These are phyloP conservation scores for Shinisaurus crocodilurus DNA, from an alignment of 2,113 vertebrate genomes.

Conservation along the genomic window DNA sequence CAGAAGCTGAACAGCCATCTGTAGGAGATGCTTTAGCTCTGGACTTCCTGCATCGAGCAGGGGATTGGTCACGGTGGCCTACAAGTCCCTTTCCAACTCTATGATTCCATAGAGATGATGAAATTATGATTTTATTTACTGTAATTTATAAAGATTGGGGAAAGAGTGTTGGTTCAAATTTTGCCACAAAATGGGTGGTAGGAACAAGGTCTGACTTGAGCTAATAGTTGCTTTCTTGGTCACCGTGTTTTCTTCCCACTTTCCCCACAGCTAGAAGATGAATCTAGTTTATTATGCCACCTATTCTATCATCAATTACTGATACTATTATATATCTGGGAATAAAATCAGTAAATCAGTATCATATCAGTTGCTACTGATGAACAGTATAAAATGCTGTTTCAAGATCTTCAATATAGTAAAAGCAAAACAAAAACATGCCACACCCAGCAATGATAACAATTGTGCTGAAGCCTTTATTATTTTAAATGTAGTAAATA, in stretches of 20 bases:
- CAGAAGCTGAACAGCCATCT: too few species aligned
- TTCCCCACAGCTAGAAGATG: conserved; percentile 23
- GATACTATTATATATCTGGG: conserved; percentile 42
- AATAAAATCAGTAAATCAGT: not conserved
- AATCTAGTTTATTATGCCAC: conserved; percentile 1
- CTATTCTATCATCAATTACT: not conserved
- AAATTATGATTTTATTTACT: too few species aligned
- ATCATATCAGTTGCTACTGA: conserved; percentile 15
- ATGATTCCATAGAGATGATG: too few species aligned
- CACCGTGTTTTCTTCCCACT: conserved; percentile 36
- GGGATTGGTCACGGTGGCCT: too few species aligned
- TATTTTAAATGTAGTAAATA: not conserved
- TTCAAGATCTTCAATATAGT: not conserved
- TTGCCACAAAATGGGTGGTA: conserved; percentile 13
- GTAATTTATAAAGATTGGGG: conserved; percentile 5
- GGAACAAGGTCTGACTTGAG: conserved; percentile 36
- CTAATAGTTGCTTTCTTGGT: not conserved
- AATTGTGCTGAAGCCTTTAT: not conserved
- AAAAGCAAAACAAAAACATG: not conserved
- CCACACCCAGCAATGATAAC: not conserved
- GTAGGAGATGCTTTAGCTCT: too few species aligned
- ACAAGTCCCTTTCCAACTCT: too few species aligned
- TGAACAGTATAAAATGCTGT: not conserved
- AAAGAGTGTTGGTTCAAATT: conserved; percentile 11
- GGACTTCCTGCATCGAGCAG: too few species aligned